Conservation (phyloP, 92 coral and sea anemone species). For the Parazoanthus swiftii region DNA sequence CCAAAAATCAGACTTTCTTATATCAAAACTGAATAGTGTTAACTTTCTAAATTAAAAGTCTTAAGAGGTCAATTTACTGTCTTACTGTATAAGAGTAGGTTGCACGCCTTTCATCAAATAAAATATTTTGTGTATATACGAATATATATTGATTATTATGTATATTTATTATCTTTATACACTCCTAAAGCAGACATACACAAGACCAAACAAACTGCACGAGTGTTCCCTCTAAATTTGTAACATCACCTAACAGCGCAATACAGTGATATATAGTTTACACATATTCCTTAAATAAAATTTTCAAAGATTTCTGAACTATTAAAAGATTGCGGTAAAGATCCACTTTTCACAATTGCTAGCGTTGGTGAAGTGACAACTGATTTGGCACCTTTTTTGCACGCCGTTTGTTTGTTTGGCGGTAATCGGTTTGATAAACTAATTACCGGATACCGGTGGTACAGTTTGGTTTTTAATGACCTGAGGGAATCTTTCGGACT, state of each 20-base stretch:
- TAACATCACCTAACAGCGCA: not conserved
- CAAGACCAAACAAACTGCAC: not conserved
- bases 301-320: not conserved
- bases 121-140: not conserved
- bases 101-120: not conserved
- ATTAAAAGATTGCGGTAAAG: not conserved
- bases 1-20: too few relatives aligned
- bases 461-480: not conserved
- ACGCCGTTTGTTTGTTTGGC: conserved; percentile 15
- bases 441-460: not conserved
- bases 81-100: too few relatives aligned
- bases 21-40: too few relatives aligned
- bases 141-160: too few relatives aligned
- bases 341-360: not conserved
- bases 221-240: not conserved
- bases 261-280: not conserved
- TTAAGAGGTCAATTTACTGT: too few relatives aligned
- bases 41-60: too few relatives aligned
- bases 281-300: not conserved
- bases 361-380: not conserved
- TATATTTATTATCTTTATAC: too few relatives aligned
- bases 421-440: not conserved
- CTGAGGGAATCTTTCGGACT: not conserved
- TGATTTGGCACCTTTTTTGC: not conserved
- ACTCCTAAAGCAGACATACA: not conserved